Evolutionary conservation across 1,140 invertebrate genomes (phyloP), one percentile per base, ranked within the genome.

Genomic region (Hyles vespertilio): DNA sequence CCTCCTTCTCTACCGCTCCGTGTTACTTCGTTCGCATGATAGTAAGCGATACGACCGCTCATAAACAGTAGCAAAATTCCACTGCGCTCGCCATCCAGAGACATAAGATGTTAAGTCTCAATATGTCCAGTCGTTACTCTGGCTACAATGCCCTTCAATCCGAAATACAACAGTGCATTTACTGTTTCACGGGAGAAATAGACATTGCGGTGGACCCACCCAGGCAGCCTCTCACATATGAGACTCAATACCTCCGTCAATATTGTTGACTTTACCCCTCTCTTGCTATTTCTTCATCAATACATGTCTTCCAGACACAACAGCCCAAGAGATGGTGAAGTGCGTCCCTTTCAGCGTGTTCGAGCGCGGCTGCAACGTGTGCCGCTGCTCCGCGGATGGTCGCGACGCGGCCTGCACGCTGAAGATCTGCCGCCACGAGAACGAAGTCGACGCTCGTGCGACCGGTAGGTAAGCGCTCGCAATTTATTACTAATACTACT

Each of bases 351-450:
- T 89, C 47, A 75, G 67, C 51, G 77, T 80, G 12, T 91, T 90
- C 67, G 70, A 81, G 10, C 74, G 81, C 48, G 84, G 77, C 5
- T 91, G 90, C 69, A 91, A 91, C 61, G 70, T 74, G 3, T 91
- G 90, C 50, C 73, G 69, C 2, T 91, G 90, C 56, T 70, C 77
- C 0, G 57, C 65, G 0, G 83, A 88, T 52, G 90, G 90, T 7
- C 78, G 70, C 32, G 72, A 77, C 51, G 89, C 89, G 2, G 76
- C 68, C 1, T 91, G 90, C 68, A 84, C 89, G 3, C 63, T 77
- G 12, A 84, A 79, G 34, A 51, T 57, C 0, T 89, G 87, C 61
- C 68, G 62, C 9, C 51, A 68, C 6, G 64, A 68, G n/a, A 45
- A 60, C 6, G 59, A 60, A 36, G 58, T 63, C 32, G 68, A 71